phyloP scores from a whole-genome alignment of 1,140 invertebrate genomes.

The Augochlora pura region DNA sequence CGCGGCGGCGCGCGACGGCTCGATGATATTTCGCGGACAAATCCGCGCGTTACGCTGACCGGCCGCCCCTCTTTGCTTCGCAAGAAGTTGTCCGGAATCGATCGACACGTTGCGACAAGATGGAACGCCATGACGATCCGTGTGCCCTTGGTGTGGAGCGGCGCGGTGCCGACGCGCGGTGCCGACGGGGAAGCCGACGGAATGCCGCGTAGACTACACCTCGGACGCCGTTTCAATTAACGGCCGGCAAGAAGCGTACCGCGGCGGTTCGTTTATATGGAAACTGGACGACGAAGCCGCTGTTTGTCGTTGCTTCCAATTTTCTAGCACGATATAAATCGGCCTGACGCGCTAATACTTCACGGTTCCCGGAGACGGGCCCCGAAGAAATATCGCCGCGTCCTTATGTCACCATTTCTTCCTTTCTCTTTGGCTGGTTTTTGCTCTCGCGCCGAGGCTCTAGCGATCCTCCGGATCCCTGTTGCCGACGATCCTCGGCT shows the following conservation, averaged over 20 bases:
- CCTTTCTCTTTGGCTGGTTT: not conserved
- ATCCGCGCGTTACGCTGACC: conserved; percentile 44
- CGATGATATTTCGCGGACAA: conserved; percentile 48
- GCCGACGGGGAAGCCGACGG: conserved; percentile 6
- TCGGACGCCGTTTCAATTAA: conserved; percentile 31
- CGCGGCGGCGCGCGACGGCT: not conserved
- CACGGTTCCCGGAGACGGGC: not conserved
- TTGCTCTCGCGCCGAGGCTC: not conserved
- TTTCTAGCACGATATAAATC: conserved; percentile 8
- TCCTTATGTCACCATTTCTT: not conserved
- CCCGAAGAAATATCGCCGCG: not conserved
- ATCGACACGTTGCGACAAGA: conserved; percentile 40
- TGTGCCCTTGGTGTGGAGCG: conserved; percentile 43
- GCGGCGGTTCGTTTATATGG: conserved; percentile 23
- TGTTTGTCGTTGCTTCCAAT: not conserved
- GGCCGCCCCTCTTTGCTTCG: not conserved
- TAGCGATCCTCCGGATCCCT: no score
- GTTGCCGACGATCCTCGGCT: no score
- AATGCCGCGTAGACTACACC: conserved; percentile 11
- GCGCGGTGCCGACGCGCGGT: no score
- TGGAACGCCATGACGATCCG: conserved; percentile 44
- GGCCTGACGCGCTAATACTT: not conserved
- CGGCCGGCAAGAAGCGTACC: not conserved
- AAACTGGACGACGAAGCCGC: conserved; percentile 26
- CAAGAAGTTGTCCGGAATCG: conserved; percentile 50